Evolutionary conservation across 2,113 vertebrate genomes (phyloP).

Genomic region (Perca schrenkii): DNA sequence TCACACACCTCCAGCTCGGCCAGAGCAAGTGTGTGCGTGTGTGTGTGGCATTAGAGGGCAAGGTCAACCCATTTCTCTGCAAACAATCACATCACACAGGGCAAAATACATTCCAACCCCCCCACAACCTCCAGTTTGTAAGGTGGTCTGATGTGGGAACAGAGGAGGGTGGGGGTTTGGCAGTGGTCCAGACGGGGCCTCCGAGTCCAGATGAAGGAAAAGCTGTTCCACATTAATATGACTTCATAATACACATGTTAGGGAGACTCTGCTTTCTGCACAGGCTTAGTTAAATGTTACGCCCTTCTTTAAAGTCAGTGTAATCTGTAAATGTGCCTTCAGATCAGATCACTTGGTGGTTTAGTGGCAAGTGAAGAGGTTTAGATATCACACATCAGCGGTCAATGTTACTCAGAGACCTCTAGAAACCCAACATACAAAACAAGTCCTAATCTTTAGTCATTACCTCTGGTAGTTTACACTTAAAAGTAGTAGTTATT

Average conservation of each 20-base stretch:
- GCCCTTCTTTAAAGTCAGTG: conserved; percentile 24
- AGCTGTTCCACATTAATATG: conserved; percentile 74
- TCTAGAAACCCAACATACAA: background rate
- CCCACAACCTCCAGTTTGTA: conserved; percentile 60
- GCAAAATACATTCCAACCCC: conserved; percentile 82
- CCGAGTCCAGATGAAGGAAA: conserved; percentile 71
- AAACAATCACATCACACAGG: conserved; percentile 86
- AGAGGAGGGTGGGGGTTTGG: conserved; percentile 63
- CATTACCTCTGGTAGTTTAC: background rate
- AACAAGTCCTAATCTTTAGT: background rate
- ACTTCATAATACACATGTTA: conserved; percentile 69
- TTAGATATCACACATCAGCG: background rate
- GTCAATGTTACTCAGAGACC: background rate
- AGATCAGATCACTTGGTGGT: conserved; percentile 25
- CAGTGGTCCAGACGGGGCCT: conserved; percentile 70
- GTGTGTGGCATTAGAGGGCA: conserved; percentile 79
- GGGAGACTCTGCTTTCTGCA: conserved; percentile 32
- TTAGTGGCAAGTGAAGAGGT: conserved; percentile 3
- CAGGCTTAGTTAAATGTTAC: conserved; percentile 21
- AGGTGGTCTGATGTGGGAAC: conserved; percentile 80
- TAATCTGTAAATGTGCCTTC: conserved; percentile 2
- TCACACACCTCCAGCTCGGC: conserved; percentile 78
- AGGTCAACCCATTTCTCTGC: conserved; percentile 85
- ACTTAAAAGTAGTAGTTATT: too few species aligned
- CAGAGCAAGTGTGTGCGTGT: conserved; percentile 62